These are phyloP conservation scores for Promerops cafer DNA, from an alignment of 2,113 vertebrate species.

Conservation along the genomic window DNA sequence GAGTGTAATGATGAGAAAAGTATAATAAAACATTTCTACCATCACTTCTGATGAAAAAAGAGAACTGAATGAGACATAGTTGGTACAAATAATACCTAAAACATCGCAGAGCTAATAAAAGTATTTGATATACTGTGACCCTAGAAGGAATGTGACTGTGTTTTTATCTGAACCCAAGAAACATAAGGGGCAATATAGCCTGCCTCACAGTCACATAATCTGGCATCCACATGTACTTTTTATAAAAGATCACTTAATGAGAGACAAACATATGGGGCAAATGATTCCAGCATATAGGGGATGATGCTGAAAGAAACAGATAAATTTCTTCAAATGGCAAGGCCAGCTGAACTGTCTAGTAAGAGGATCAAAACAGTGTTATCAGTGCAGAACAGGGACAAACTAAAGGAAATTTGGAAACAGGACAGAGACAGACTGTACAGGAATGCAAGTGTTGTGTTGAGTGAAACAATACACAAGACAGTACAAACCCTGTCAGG, in stretches of 20 bases:
- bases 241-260: not conserved
- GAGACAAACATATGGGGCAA: not conserved
- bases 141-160: not conserved
- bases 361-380: not conserved
- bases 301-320: not conserved
- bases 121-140: not conserved
- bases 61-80: not conserved
- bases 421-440: not conserved
- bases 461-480: not conserved
- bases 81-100: not conserved
- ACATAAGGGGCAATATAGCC: not conserved
- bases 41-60: not conserved
- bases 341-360: not conserved
- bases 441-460: not conserved
- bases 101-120: not conserved
- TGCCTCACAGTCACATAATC: not conserved
- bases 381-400: not conserved
- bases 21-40: not conserved
- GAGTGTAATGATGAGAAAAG: not conserved
- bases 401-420: not conserved
- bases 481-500: not conserved
- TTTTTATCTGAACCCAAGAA: conserved; percentile 5
- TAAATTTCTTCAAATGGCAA: not conserved
- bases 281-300: not conserved
- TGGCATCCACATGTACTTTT: not conserved